Evolutionary conservation across 2,888 invertebrate species (phyloP).

Genomic region (Cerastis leucographa): DNA sequence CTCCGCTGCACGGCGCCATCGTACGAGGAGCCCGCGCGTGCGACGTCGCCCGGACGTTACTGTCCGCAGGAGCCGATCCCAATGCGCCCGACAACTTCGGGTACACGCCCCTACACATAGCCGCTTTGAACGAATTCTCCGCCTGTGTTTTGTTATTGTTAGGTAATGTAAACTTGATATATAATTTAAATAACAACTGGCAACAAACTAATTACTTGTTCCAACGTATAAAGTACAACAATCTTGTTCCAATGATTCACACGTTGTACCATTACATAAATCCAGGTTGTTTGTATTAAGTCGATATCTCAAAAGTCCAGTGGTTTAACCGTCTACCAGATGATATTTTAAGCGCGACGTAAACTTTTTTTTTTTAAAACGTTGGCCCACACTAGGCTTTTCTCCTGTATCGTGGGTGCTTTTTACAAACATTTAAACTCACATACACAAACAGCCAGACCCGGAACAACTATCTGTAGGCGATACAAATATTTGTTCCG

Average conservation of each 20-base stretch:
- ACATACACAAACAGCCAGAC: no score
- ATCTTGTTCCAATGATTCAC: constrained; percentile 51
- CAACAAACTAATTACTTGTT: constrained; percentile 43
- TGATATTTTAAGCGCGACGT: no score
- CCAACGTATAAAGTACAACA: constrained; percentile 23
- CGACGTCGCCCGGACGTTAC: constrained; percentile 92
- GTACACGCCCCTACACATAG: constrained; percentile 96
- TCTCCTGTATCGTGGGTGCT: no score
- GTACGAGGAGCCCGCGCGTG: constrained; percentile 94
- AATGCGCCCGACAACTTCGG: constrained; percentile 95
- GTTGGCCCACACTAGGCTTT: no score
- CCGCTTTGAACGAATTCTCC: constrained; percentile 95
- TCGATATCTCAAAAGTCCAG: constrained; percentile 43
- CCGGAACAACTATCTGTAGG: no score
- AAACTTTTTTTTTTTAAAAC: no score
- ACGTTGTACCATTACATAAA: constrained; percentile 35
- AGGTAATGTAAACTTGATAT: constrained; percentile 74
- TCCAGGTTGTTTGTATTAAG: constrained; percentile 46
- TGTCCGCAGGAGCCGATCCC: constrained; percentile 93
- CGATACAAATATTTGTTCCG: no score
- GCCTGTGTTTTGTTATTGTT: constrained; percentile 93
- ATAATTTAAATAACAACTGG: constrained; percentile 22
- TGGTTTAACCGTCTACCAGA: no score
- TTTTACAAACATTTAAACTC: no score
- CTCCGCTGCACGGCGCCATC: constrained; percentile 95